Percentiles rank a stretch among this genome's conserved stretches.
phyloP scores from a whole-genome alignment of 2,113 vertebrate species.

The Struthio camelus region DNA sequence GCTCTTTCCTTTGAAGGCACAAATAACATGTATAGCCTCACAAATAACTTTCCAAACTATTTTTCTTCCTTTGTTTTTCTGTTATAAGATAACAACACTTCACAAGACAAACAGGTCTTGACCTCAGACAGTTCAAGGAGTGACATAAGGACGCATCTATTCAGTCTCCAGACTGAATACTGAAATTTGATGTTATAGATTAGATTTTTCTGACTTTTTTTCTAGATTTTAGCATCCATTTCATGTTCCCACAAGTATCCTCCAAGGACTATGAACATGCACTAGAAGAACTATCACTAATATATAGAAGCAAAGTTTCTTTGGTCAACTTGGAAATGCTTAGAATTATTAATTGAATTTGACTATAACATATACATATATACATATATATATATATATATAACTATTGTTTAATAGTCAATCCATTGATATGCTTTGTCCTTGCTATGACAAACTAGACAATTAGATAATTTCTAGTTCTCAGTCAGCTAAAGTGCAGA shows the following conservation, averaged over 20 bases:
- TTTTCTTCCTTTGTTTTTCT: background rate
- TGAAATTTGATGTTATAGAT: background rate
- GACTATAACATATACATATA: constrained; percentile 42
- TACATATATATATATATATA: background rate
- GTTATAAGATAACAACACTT: background rate
- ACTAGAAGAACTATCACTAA: constrained; percentile 48
- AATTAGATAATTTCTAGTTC: constrained; percentile 2
- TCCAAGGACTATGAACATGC: constrained; percentile 21
- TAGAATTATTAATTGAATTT: constrained; percentile 39
- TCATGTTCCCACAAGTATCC: constrained; percentile 1
- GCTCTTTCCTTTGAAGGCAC: background rate
- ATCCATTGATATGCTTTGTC: constrained; percentile 44
- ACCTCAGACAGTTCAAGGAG: constrained; percentile 5
- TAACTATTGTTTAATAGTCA: constrained; percentile 31
- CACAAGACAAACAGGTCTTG: background rate
- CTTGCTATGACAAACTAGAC: background rate
- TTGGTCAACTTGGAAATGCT: constrained; percentile 51
- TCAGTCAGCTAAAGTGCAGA: constrained; percentile 7
- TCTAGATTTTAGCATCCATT: constrained; percentile 46
- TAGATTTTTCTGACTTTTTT: background rate
- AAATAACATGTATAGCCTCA: background rate
- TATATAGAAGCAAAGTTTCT: constrained; percentile 50
- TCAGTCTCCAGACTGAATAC: background rate
- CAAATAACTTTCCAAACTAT: background rate
- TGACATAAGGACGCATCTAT: background rate